A percentile compares a stretch with the other conserved stretches of the same genome.
These are phyloP conservation scores for Chaenodraco wilsoni DNA, from an alignment of 2,797 vertebrate species.

Conservation along the genomic window DNA sequence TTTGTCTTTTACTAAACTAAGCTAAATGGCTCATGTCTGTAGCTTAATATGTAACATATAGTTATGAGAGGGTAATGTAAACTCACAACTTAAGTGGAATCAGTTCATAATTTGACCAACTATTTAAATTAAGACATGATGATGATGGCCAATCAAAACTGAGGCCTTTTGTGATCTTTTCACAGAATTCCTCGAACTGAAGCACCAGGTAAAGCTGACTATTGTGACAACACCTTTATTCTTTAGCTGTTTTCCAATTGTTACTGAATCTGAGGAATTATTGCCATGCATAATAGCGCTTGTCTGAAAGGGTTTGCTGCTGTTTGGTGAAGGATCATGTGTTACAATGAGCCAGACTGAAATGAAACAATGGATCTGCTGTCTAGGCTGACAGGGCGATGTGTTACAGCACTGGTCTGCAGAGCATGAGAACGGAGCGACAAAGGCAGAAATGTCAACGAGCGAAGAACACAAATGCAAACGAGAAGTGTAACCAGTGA, in stretches of 20 bases:
- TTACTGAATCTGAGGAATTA: conserved; percentile 58
- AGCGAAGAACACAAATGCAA: conserved; percentile 64
- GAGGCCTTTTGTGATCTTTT: conserved; percentile 25
- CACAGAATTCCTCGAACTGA: conserved; percentile 35
- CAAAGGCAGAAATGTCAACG: conserved; percentile 73
- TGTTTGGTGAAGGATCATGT: conserved; percentile 74
- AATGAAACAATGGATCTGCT: conserved; percentile 65
- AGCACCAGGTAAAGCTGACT: conserved; percentile 28
- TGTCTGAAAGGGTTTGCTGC: conserved; percentile 67
- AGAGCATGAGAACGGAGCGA: conserved; percentile 53
- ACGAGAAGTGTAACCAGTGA: conserved; percentile 56
- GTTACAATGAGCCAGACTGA: conserved; percentile 70
- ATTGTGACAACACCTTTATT: conserved; percentile 51
- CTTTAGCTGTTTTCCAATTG: conserved; percentile 35
- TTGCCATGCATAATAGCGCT: conserved; percentile 54
- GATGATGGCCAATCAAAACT: conserved; percentile 1
- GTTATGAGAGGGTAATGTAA: not conserved
- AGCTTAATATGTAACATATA: not conserved
- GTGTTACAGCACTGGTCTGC: conserved; percentile 56
- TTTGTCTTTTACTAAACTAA: not conserved
- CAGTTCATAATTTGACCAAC: not conserved
- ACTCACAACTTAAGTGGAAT: no score
- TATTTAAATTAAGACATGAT: conserved; percentile 3
- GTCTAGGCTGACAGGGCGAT: conserved; percentile 62
- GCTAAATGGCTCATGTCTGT: not conserved